Percentiles rank a stretch among this genome's conserved stretches.
phyloP scores from a whole-genome alignment of 2,113 vertebrate species.

The Entelurus aequoreus region DNA sequence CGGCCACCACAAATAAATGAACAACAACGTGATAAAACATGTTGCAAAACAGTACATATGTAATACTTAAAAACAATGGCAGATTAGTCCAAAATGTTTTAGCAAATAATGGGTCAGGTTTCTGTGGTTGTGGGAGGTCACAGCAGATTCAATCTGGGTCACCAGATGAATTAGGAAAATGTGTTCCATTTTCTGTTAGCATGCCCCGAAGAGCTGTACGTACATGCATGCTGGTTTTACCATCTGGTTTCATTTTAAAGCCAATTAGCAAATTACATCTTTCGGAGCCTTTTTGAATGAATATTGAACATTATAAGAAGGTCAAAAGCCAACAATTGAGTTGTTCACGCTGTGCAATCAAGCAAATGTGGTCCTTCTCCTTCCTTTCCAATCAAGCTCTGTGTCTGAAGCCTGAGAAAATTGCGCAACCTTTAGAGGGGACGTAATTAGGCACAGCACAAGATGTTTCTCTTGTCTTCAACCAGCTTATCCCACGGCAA shows the following conservation, averaged over 20 bases:
- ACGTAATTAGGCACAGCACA: slow-evolving; percentile 64
- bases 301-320: too few species aligned
- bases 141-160: not conserved
- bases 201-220: not conserved
- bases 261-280: not conserved
- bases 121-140: not conserved
- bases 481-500: slow-evolving; percentile 37
- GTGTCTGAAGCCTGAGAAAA: slow-evolving; percentile 46
- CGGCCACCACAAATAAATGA: too few species aligned
- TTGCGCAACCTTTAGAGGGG: slow-evolving; percentile 48
- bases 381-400: slow-evolving; percentile 27
- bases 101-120: not conserved
- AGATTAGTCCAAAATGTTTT: not conserved
- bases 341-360: not conserved
- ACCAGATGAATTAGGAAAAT: not conserved
- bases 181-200: not conserved
- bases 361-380: not conserved
- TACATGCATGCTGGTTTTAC: not conserved
- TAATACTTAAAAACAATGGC: not conserved
- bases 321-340: too few species aligned
- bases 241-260: not conserved
- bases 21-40: not conserved
- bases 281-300: too few species aligned
- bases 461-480: slow-evolving; percentile 53
- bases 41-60: not conserved